Conservation (phyloP, 2,888 invertebrate genomes). For the Zootermopsis nevadensis region DNA sequence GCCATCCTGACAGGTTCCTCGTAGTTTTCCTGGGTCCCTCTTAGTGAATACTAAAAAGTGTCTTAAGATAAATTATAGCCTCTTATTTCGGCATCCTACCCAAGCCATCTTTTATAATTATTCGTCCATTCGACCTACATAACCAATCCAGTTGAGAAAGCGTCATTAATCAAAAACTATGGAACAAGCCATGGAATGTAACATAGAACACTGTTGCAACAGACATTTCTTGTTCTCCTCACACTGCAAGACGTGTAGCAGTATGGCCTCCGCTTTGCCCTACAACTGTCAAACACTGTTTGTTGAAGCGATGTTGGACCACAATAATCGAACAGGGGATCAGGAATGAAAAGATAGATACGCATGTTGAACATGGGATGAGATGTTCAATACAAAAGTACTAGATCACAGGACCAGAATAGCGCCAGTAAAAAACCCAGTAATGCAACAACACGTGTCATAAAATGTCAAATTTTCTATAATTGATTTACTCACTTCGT, state of each 20-base stretch:
- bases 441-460: no score
- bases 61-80: no score
- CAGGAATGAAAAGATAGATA: not conserved
- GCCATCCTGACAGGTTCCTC: no score
- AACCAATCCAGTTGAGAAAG: no score
- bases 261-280: constrained; percentile 15
- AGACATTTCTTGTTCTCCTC: not conserved
- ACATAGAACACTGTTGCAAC: not conserved
- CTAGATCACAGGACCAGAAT: not conserved
- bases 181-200: not conserved
- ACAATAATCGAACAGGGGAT: constrained; percentile 14
- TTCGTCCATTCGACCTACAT: no score
- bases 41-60: no score
- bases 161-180: no score
- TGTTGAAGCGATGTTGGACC: constrained; percentile 35
- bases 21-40: no score
- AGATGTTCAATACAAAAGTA: not conserved
- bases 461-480: no score
- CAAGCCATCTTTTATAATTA: no score
- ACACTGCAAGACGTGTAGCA: constrained; percentile 17
- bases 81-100: no score
- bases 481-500: no score
- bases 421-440: not conserved
- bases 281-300: constrained; percentile 40
- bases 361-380: not conserved